Conservation (phyloP, 2,888 invertebrate genomes). For the Trisateles emortualis region DNA sequence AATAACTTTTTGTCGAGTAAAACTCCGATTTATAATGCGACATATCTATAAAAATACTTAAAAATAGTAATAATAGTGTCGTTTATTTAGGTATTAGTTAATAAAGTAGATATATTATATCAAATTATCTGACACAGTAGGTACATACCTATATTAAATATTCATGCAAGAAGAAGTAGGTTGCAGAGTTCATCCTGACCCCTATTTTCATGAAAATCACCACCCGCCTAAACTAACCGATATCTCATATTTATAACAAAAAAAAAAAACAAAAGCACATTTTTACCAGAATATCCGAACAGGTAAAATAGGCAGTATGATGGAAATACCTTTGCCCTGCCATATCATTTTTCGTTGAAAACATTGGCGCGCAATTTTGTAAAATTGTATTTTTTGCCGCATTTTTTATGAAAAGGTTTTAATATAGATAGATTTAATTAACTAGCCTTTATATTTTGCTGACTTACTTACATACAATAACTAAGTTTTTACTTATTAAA, state of each 20-base stretch:
- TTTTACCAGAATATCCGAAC: constrained; percentile 13
- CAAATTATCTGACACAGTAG: too few relatives aligned
- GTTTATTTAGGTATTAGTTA: too few relatives aligned
- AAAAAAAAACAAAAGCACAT: constrained; percentile 10
- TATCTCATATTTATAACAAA: neutral
- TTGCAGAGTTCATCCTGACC: neutral
- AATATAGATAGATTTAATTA: neutral
- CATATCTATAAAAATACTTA: too few relatives aligned
- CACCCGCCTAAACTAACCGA: neutral
- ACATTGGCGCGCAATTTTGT: constrained; percentile 2
- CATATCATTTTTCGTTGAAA: constrained; percentile 12
- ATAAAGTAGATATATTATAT: too few relatives aligned
- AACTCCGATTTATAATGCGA: too few relatives aligned
- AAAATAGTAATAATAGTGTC: too few relatives aligned
- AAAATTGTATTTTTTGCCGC: constrained; percentile 1
- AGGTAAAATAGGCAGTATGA: constrained; percentile 14
- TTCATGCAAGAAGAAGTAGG: neutral
- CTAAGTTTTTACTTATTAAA: too few relatives aligned
- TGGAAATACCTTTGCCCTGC: constrained; percentile 14
- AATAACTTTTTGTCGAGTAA: too few relatives aligned
- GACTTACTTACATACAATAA: too few relatives aligned
- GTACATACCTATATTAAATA: neutral
- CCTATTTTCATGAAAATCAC: neutral
- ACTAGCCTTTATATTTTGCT: too few relatives aligned
- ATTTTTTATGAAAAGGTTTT: neutral